Evolutionary conservation across 1,140 invertebrate species (phyloP), one percentile per base, ranked within the genome.

Genomic region (Zophobas morio): DNA sequence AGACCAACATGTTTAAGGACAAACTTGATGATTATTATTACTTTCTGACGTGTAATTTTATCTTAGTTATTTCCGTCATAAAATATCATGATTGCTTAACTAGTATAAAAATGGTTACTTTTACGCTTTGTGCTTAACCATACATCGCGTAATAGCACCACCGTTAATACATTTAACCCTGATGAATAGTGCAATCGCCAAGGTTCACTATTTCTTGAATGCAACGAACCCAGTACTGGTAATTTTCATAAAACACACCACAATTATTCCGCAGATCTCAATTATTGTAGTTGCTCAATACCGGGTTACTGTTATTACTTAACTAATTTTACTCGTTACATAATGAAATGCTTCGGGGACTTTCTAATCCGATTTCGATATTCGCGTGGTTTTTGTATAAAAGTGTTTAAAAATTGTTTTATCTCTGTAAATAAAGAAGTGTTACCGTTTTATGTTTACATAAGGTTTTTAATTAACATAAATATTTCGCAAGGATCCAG

Each of bases 71-170:
- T 66, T 66, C 60, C 60, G 37, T 36, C 39, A 66, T 66, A 42
- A 54, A 54, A 66, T 66, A 66, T 8, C 32, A 66, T 57, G 54
- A 57, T 66, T 66, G 60, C 60, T 66, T 66, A 66, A 66, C 37
- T 66, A 20, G 37, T 66, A 66, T 66, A 66, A 66, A 66, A 66
- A 66, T 66, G 60, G 3, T 6, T 42, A 40, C 42, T 66, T 66
- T 66, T 66, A 66, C 39, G 60, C 60, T 66, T 66, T 40, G 39
- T 66, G 39, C 39, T 66, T 66, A 66, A 47, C 60, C 60, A 66
- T 66, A 66, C 40, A 42, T 66, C 60, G 42, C 60, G 60, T 66
- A 66, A 66, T 42, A 66, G 20, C 36, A 63, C 2, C 39, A 8
- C 35, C 32, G 8, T 63, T 66, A 66, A 66, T 66, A 66, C 6